Percentiles rank a stretch among this genome's conserved stretches.
Conservation (phyloP, 2,888 invertebrate genomes). For the Selenia dentaria region DNA sequence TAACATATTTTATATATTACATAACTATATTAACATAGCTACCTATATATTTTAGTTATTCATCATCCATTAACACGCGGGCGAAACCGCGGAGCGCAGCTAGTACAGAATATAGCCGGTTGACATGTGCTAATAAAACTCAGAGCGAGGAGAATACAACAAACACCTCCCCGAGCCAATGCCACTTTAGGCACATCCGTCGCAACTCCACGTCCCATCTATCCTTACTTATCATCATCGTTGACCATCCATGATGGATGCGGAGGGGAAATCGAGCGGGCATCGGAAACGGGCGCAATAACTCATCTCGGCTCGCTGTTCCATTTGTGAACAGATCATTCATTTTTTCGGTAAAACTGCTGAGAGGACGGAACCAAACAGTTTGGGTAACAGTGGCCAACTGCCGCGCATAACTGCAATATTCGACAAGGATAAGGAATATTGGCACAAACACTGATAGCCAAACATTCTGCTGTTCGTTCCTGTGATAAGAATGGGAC, state of each 20-base stretch:
- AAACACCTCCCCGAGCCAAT: background rate
- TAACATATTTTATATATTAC: no score
- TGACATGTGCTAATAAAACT: no score
- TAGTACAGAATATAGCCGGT: no score
- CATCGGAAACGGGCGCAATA: slow-evolving; percentile 43
- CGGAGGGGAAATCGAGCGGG: slow-evolving; percentile 45
- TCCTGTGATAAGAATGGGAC: no score
- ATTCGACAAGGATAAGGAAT: no score
- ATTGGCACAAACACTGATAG: no score
- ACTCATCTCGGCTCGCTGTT: slow-evolving; percentile 35
- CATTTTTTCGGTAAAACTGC: slow-evolving; percentile 31
- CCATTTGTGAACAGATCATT: slow-evolving; percentile 30
- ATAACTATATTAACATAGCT: no score
- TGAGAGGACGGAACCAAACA: background rate
- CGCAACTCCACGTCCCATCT: background rate
- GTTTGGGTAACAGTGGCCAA: background rate
- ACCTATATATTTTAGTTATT: no score
- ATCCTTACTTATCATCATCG: background rate
- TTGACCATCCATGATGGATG: slow-evolving; percentile 43
- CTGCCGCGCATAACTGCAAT: background rate
- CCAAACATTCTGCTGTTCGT: no score
- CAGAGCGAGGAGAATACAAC: no score
- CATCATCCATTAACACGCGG: no score
- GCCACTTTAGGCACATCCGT: background rate
- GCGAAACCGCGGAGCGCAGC: no score